A percentile compares a stretch with the other conserved stretches of the same genome.
phyloP scores from a whole-genome alignment of 2,888 invertebrate genomes.

The Yponomeuta malinellus region DNA sequence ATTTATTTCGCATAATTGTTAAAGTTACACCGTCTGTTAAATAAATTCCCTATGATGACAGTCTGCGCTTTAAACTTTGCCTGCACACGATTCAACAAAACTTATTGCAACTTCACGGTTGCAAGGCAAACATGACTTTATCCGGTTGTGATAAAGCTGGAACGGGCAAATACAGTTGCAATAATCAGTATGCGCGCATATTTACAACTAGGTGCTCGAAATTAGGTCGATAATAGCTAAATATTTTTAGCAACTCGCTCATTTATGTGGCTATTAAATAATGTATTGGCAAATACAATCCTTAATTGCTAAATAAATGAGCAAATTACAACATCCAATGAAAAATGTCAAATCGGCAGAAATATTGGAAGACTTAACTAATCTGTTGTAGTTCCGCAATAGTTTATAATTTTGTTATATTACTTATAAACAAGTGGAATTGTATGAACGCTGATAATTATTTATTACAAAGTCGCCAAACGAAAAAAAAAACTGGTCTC shows the following conservation, averaged over 20 bases:
- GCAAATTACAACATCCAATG: too few species aligned
- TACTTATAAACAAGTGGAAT: too few species aligned
- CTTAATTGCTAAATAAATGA: too few species aligned
- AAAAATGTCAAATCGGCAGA: too few species aligned
- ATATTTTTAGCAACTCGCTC: background rate
- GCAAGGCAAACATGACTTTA: background rate
- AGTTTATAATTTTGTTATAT: too few species aligned
- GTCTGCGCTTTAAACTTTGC: background rate
- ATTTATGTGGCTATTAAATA: background rate
- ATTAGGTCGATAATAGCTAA: background rate
- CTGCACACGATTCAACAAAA: slow-evolving; percentile 9
- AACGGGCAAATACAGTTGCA: background rate
- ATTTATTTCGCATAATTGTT: slow-evolving; percentile 11
- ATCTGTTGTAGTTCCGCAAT: too few species aligned
- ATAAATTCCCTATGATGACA: slow-evolving; percentile 16
- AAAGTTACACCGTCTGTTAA: slow-evolving; percentile 27
- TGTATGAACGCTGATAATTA: too few species aligned
- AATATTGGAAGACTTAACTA: too few species aligned
- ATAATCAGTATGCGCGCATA: background rate
- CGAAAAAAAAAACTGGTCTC: too few species aligned
- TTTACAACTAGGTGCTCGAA: background rate
- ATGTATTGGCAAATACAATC: too few species aligned
- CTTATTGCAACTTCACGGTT: background rate
- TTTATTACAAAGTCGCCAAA: too few species aligned
- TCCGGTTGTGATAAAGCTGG: background rate